Percentiles rank a stretch among this genome's conserved stretches.
Conservation (phyloP, 2,888 invertebrate genomes). For the Busseola fusca region DNA sequence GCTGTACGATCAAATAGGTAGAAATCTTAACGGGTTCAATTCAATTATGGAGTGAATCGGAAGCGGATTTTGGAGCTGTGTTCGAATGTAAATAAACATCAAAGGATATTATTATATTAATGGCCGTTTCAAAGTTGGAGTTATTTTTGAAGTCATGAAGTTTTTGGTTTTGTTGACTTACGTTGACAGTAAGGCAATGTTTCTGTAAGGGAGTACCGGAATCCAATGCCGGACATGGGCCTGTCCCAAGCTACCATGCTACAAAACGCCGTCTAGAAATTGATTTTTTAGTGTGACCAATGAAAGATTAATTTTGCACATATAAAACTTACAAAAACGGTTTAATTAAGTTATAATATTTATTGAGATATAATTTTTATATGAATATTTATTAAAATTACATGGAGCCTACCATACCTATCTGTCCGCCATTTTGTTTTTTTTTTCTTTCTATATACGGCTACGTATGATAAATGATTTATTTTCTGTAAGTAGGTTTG, state of each 20-base stretch:
- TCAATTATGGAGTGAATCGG: slow-evolving; percentile 42
- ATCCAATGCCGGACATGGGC: not conserved
- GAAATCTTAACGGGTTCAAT: slow-evolving; percentile 51
- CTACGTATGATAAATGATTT: too few relatives aligned
- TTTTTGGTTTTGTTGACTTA: not conserved
- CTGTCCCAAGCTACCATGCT: too few relatives aligned
- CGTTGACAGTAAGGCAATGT: too few relatives aligned
- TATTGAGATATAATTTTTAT: not conserved
- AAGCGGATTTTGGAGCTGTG: slow-evolving; percentile 20
- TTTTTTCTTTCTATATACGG: too few relatives aligned
- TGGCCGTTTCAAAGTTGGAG: not conserved
- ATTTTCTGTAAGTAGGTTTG: too few relatives aligned
- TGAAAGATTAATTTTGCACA: not conserved
- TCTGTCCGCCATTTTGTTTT: too few relatives aligned
- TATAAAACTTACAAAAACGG: too few relatives aligned
- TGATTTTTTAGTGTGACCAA: not conserved
- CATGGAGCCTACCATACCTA: too few relatives aligned
- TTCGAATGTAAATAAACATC: slow-evolving; percentile 43
- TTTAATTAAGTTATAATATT: too few relatives aligned
- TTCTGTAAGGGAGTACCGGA: not conserved
- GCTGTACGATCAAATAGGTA: slow-evolving; percentile 37
- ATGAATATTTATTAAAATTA: too few relatives aligned
- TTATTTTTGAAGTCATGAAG: not conserved
- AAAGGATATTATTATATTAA: slow-evolving; percentile 18
- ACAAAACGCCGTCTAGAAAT: not conserved